Percentiles rank a stretch among this genome's conserved stretches.
Conservation (phyloP, 2,113 vertebrate species). For the Gymnobelideus leadbeateri region DNA sequence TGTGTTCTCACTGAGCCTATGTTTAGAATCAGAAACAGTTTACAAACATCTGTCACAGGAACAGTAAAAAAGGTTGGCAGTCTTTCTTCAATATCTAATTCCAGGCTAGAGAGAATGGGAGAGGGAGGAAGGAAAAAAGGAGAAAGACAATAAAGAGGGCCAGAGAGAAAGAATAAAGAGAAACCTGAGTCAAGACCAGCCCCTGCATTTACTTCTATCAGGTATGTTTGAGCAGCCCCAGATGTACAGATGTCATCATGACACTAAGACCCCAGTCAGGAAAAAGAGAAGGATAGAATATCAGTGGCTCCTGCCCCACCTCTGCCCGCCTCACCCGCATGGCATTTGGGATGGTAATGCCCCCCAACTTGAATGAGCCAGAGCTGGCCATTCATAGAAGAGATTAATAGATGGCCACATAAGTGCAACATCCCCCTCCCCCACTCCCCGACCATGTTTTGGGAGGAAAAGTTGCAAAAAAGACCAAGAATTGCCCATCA, state of each 20-base stretch:
- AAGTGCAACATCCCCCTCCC: background rate
- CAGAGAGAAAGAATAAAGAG: background rate
- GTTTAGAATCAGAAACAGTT: background rate
- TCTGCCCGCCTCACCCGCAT: background rate
- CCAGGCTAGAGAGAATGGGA: background rate
- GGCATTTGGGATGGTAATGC: background rate
- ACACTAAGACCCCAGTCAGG: background rate
- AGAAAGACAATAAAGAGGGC: background rate
- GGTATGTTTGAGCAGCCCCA: background rate
- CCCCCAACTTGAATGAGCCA: background rate
- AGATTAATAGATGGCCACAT: background rate
- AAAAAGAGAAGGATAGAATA: background rate
- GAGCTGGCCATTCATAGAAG: background rate
- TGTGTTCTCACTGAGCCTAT: background rate
- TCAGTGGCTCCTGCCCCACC: background rate
- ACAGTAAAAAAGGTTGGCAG: background rate
- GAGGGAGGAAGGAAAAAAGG: background rate
- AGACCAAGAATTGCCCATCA: background rate
- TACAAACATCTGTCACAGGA: slow-evolving; percentile 9
- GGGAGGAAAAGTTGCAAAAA: background rate
- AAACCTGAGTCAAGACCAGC: background rate
- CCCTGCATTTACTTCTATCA: background rate
- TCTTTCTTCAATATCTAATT: background rate
- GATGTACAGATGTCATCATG: background rate
- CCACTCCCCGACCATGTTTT: too few relatives aligned